Evolutionary conservation across 2,113 vertebrate species (phyloP).

Genomic region (Pachypanchax playfairii): DNA sequence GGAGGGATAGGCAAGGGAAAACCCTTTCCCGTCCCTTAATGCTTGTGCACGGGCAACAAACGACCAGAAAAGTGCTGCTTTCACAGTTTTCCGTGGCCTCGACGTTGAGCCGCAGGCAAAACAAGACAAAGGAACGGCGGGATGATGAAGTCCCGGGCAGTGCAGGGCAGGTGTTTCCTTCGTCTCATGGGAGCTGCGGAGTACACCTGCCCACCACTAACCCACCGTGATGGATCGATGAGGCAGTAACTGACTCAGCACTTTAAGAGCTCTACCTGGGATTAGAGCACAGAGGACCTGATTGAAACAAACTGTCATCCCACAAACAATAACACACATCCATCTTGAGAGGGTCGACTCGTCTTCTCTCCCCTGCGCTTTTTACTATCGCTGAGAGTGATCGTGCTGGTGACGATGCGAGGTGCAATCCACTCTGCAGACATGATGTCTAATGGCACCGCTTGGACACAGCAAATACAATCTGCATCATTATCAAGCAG

Average conservation of each 20-base stretch:
- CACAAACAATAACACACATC: conserved; percentile 90
- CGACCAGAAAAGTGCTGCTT: conserved; percentile 83
- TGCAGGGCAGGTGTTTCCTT: conserved; percentile 83
- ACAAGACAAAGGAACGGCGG: conserved; percentile 77
- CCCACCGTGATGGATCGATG: conserved; percentile 84
- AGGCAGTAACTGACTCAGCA: conserved; percentile 87
- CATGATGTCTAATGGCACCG: conserved; percentile 67
- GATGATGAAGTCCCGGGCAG: conserved; percentile 76
- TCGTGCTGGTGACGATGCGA: conserved; percentile 71
- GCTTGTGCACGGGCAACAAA: conserved; percentile 79
- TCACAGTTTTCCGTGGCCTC: conserved; percentile 78
- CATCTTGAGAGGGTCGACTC: conserved; percentile 75
- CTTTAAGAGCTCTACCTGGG: conserved; percentile 81
- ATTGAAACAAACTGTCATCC: conserved; percentile 90
- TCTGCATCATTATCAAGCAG: conserved; percentile 61
- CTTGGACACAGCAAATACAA: conserved; percentile 69
- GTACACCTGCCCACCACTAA: conserved; percentile 83
- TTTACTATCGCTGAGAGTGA: conserved; percentile 70
- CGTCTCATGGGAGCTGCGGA: conserved; percentile 75
- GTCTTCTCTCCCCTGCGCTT: conserved; percentile 54
- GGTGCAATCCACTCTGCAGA: conserved; percentile 53
- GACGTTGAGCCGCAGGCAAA: conserved; percentile 73
- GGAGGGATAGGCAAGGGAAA: conserved; percentile 57
- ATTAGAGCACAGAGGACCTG: conserved; percentile 84
- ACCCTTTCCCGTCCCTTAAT: conserved; percentile 69